These are phyloP conservation scores for Callocephalon fimbriatum DNA, from an alignment of 2,113 vertebrate species.

Conservation along the genomic window DNA sequence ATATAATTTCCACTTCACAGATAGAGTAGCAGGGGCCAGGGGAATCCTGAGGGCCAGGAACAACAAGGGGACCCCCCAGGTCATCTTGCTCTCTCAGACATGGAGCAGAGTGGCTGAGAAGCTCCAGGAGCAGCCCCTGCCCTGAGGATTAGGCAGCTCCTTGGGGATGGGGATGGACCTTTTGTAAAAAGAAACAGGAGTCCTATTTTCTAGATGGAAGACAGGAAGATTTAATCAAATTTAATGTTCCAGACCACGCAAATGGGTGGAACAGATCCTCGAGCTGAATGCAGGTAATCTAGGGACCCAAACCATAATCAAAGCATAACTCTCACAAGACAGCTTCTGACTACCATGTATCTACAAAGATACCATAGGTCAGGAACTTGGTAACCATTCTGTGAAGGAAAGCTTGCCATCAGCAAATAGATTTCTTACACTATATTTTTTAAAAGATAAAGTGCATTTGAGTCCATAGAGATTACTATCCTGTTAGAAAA, in stretches of 20 bases:
- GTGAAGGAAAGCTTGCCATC: neutral
- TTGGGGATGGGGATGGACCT: too few species aligned
- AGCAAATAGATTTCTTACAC: neutral
- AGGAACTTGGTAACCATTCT: neutral
- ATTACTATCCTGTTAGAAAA: conserved; percentile 5
- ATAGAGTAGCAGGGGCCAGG: rapidly evolving
- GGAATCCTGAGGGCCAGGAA: neutral
- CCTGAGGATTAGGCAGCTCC: rapidly evolving
- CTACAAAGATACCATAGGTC: neutral
- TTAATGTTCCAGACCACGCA: neutral
- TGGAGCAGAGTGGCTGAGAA: rapidly evolving
- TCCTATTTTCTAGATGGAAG: neutral
- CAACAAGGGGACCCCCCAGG: rapidly evolving
- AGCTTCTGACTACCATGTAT: neutral
- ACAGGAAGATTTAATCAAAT: neutral
- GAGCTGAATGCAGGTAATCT: rapidly evolving
- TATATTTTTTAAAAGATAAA: neutral
- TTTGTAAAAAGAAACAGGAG: neutral
- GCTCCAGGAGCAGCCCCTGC: neutral
- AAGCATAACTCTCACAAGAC: neutral
- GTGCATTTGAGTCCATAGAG: neutral
- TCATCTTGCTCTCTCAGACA: neutral
- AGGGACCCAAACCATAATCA: neutral
- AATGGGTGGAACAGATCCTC: neutral
- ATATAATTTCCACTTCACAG: neutral